Evolutionary conservation across 2,888 invertebrate species (phyloP).

Genomic region (Mimachlamys varia): DNA sequence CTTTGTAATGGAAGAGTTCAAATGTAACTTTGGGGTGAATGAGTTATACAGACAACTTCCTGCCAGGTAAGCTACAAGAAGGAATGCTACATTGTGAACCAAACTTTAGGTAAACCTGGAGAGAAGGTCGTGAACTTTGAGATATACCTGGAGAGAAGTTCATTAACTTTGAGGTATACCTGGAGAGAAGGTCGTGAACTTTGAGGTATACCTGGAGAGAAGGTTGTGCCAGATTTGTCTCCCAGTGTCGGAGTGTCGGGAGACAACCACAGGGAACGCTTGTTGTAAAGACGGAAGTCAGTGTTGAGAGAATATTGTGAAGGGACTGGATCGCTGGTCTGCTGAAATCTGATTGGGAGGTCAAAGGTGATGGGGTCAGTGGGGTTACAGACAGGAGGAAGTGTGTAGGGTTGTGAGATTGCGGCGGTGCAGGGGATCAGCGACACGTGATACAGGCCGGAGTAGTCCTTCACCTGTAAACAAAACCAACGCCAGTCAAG

Average conservation of each 20-base stretch:
- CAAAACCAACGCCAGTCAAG: not conserved
- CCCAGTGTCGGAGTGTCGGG: conserved; percentile 68
- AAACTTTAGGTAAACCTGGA: too few species aligned
- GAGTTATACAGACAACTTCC: too few species aligned
- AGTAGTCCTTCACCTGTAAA: conserved; percentile 79
- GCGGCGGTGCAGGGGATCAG: conserved; percentile 79
- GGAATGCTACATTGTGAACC: too few species aligned
- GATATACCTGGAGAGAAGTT: too few species aligned
- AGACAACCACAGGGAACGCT: conserved; percentile 77
- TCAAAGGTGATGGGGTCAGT: conserved; percentile 77
- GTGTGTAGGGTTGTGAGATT: conserved; percentile 69
- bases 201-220: conserved; percentile 79
- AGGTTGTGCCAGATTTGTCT: conserved; percentile 72
- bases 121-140: too few species aligned
- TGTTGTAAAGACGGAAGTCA: conserved; percentile 76
- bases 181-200: too few species aligned
- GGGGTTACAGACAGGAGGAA: conserved; percentile 75
- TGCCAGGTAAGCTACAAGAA: too few species aligned
- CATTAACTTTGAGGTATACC: too few species aligned
- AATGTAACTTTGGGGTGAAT: too few species aligned
- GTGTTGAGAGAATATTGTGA: conserved; percentile 79
- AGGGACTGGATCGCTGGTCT: conserved; percentile 80
- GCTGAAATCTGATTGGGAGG: conserved; percentile 80
- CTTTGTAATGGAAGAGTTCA: too few species aligned
- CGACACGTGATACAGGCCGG: conserved; percentile 77